Conservation (phyloP, 2,888 invertebrate genomes). For the Bembecia ichneumoniformis region DNA sequence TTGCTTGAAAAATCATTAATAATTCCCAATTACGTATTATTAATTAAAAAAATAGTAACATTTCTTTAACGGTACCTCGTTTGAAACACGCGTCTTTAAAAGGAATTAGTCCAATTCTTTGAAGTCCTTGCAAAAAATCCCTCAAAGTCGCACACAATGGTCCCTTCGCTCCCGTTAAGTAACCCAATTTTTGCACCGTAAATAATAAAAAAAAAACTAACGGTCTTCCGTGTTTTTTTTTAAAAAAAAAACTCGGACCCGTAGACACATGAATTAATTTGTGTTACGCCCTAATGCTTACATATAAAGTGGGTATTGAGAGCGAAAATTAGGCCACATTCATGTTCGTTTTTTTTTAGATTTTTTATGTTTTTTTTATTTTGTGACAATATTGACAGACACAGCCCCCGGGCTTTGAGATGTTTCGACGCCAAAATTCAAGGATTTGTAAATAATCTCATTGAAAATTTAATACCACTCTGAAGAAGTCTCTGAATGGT, state of each 20-base stretch:
- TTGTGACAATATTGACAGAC: conserved; percentile 70
- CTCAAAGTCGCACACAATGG: conserved; percentile 45
- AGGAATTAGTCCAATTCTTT: conserved; percentile 22
- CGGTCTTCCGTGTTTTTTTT: conserved; percentile 50
- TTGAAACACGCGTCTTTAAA: conserved; percentile 22
- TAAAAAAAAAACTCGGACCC: conserved; percentile 16
- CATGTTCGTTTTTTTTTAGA: conserved; percentile 30
- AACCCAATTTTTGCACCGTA: conserved; percentile 72
- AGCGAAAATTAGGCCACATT: conserved; percentile 70
- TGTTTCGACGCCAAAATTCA: conserved; percentile 30
- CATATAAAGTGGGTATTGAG: conserved; percentile 61
- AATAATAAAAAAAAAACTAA: conserved; percentile 61
- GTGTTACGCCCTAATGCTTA: conserved; percentile 66
- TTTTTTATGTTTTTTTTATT: conserved; percentile 37
- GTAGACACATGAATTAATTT: conserved; percentile 61
- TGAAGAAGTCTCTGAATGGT: conserved; percentile 33
- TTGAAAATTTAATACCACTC: conserved; percentile 64
- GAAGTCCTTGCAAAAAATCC: conserved; percentile 20
- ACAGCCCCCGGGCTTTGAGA: conserved; percentile 33
- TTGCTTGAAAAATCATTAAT: conserved; percentile 46
- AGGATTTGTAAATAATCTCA: conserved; percentile 68
- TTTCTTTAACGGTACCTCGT: conserved; percentile 19
- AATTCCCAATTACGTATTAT: conserved; percentile 28
- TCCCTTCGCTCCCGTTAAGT: conserved; percentile 60
- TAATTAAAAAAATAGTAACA: conserved; percentile 39